These are phyloP conservation scores for Orchestia grillus DNA, from an alignment of 1,140 invertebrate species.

Conservation along the genomic window DNA sequence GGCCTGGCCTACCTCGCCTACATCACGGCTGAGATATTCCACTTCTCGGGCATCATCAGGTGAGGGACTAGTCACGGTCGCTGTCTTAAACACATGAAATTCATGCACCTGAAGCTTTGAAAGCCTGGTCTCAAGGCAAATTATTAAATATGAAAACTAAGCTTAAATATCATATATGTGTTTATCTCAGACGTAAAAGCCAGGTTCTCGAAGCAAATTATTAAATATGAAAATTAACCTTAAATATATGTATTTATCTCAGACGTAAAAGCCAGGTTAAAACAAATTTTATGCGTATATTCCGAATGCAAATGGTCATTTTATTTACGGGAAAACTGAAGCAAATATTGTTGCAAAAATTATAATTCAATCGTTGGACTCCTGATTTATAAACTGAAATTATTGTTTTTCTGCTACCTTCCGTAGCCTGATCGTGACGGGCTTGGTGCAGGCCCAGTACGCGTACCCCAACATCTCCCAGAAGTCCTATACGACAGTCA, in stretches of 20 bases:
- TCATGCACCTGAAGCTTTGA: background rate
- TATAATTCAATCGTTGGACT: background rate
- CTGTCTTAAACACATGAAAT: background rate
- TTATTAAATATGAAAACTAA: too few species aligned
- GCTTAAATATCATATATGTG: too few species aligned
- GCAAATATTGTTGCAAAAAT: background rate
- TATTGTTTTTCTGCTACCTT: background rate
- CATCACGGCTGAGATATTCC: conserved; percentile 76
- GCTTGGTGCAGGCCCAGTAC: conserved; percentile 77
- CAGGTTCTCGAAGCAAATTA: too few species aligned
- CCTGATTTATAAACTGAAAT: background rate
- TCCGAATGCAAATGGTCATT: background rate
- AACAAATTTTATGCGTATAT: background rate
- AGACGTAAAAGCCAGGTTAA: too few species aligned
- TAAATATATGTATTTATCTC: too few species aligned
- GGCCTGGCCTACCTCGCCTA: conserved; percentile 77
- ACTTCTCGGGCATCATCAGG: conserved; percentile 77
- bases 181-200: too few species aligned
- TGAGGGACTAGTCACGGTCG: conserved; percentile 6
- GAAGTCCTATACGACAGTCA: conserved; percentile 77
- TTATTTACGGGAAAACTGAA: background rate
- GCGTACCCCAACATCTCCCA: conserved; percentile 77
- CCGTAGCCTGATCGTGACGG: conserved; percentile 76
- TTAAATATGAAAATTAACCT: too few species aligned
- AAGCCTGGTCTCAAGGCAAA: background rate